A percentile compares a stretch with the other conserved stretches of the same genome.
Conservation (phyloP, 2,888 invertebrate genomes). For the Acleris holmiana region DNA sequence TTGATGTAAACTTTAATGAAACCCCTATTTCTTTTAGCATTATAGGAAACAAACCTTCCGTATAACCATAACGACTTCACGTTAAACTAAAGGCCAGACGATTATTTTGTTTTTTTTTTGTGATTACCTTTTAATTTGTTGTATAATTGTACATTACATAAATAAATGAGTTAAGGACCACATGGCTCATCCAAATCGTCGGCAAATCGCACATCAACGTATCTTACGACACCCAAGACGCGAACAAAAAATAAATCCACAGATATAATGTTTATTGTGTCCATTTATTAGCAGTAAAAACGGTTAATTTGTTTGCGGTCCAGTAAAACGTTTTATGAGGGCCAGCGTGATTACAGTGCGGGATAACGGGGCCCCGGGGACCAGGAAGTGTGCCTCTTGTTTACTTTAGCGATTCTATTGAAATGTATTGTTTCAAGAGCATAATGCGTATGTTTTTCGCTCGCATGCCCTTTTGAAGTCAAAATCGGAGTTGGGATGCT, state of each 20-base stretch:
- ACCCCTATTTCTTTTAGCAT: too few relatives aligned
- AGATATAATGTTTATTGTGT: constrained; percentile 54
- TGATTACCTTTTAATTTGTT: neutral
- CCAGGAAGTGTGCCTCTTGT: constrained; percentile 48
- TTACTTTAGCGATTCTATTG: constrained; percentile 30
- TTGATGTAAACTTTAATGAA: too few relatives aligned
- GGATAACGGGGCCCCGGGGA: constrained; percentile 67
- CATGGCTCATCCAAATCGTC: neutral
- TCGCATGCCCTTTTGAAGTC: too few relatives aligned
- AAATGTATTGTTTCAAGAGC: constrained; percentile 31
- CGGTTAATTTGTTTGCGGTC: constrained; percentile 72
- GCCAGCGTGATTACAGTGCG: constrained; percentile 65
- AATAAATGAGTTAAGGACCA: neutral
- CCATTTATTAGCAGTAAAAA: constrained; percentile 63
- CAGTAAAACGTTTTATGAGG: constrained; percentile 69
- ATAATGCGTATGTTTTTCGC: constrained; percentile 21
- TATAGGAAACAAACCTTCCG: too few relatives aligned
- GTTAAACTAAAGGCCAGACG: too few relatives aligned
- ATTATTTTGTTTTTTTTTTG: too few relatives aligned
- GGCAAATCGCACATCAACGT: constrained; percentile 15
- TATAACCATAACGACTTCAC: too few relatives aligned
- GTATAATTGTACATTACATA: neutral
- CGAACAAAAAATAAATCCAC: constrained; percentile 48
- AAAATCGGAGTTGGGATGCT: too few relatives aligned
- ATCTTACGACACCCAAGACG: constrained; percentile 38